Conservation (phyloP, 2,888 invertebrate genomes). For the Bhutanitis thaidina region DNA sequence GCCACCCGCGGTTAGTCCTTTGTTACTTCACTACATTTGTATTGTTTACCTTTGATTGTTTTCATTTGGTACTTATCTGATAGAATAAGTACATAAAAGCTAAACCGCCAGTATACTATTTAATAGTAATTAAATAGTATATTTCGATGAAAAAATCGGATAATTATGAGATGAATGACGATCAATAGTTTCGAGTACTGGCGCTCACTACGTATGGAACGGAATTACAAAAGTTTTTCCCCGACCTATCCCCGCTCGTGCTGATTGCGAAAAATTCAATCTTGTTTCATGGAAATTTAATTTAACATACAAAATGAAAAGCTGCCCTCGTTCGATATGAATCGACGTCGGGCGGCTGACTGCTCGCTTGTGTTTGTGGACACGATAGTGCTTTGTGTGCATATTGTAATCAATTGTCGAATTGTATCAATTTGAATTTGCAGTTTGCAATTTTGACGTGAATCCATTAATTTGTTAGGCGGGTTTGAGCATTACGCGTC, state of each 20-base stretch:
- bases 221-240: slow-evolving; percentile 46
- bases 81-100: too few species aligned
- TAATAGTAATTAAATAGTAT: too few species aligned
- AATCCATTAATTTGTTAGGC: slow-evolving; percentile 64
- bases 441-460: slow-evolving; percentile 73
- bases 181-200: slow-evolving; percentile 11
- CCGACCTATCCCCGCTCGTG: slow-evolving; percentile 49
- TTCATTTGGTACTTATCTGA: neutral
- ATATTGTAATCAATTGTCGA: slow-evolving; percentile 77
- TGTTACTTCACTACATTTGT: slow-evolving; percentile 28
- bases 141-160: too few species aligned
- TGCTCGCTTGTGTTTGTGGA: slow-evolving; percentile 75
- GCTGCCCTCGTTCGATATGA: slow-evolving; percentile 72
- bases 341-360: slow-evolving; percentile 67
- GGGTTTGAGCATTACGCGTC: slow-evolving; percentile 40
- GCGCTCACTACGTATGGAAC: slow-evolving; percentile 25
- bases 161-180: too few species aligned
- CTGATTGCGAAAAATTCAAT: slow-evolving; percentile 80
- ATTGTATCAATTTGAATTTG: slow-evolving; percentile 71
- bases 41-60: slow-evolving; percentile 17
- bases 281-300: slow-evolving; percentile 80
- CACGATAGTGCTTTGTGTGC: slow-evolving; percentile 67
- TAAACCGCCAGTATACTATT: too few species aligned
- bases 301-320: slow-evolving; percentile 79
- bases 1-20: slow-evolving; percentile 35